Percentiles rank a stretch among this genome's conserved stretches.
Evolutionary conservation across 1,140 invertebrate species (phyloP).

Genomic region (Anoplolepis gracilipes): DNA sequence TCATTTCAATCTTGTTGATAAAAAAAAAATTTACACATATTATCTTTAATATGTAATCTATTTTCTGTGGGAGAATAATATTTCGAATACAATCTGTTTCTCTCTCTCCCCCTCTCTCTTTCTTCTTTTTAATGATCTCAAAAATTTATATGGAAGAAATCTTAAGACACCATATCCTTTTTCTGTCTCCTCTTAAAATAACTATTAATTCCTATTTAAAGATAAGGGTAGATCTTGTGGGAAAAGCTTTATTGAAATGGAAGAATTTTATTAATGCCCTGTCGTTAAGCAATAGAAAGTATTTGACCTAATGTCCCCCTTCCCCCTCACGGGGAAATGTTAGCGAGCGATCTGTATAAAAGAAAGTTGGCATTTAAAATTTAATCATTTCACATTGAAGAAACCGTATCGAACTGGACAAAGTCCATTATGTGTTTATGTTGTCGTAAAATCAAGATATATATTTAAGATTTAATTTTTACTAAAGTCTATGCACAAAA

Average conservation of each 20-base stretch:
- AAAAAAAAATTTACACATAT: too few relatives aligned
- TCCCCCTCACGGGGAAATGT: neutral
- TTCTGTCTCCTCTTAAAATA: neutral
- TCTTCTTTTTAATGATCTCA: too few relatives aligned
- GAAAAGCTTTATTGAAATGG: neutral
- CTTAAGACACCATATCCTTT: too few relatives aligned
- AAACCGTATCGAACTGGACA: neutral
- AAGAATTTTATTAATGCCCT: neutral
- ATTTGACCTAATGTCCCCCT: neutral
- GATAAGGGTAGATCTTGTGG: neutral
- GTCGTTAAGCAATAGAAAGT: neutral
- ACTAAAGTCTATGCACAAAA: neutral
- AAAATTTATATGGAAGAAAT: too few relatives aligned
- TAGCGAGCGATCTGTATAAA: neutral
- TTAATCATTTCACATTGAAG: neutral
- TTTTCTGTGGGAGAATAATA: too few relatives aligned
- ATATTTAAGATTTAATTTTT: slow-evolving; percentile 5
- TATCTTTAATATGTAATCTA: too few relatives aligned
- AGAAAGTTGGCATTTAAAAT: neutral
- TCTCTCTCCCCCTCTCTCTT: too few relatives aligned
- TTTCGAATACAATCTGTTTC: too few relatives aligned
- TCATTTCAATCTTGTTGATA: too few relatives aligned
- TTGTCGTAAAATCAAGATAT: neutral
- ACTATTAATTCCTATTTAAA: neutral
- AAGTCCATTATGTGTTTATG: neutral